phyloP scores from a whole-genome alignment of 2,797 vertebrate species.

The Saxicola maurus region DNA sequence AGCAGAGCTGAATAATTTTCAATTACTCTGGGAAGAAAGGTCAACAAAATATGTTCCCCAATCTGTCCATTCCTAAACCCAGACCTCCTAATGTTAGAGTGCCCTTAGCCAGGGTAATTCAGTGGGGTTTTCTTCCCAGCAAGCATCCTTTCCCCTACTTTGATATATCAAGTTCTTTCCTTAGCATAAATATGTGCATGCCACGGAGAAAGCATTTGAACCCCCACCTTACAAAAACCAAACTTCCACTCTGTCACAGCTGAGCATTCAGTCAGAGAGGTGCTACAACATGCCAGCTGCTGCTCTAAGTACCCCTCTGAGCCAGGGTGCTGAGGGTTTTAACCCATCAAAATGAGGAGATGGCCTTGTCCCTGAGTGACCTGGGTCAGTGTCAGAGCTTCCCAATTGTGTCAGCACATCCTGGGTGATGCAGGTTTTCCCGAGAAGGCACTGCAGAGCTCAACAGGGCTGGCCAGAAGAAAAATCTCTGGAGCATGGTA shows the following conservation, averaged over 20 bases:
- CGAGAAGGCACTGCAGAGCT: neutral
- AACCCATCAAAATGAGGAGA: conserved; percentile 37
- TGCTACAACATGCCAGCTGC: neutral
- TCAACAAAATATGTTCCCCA: conserved; percentile 24
- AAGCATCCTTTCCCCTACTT: neutral
- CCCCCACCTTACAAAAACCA: neutral
- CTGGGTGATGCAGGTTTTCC: conserved; percentile 25
- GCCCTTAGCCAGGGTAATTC: neutral
- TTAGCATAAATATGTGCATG: neutral
- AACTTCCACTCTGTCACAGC: neutral
- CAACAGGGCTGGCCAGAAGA: conserved; percentile 14
- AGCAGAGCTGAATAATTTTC: conserved; percentile 57
- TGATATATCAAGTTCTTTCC: neutral
- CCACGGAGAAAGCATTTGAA: neutral
- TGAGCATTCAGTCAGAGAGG: neutral
- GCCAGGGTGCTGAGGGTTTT: conserved; percentile 15
- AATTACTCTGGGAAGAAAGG: conserved; percentile 47
- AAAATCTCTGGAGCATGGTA: neutral
- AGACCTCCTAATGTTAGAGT: neutral
- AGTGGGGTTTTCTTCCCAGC: neutral
- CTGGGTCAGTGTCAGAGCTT: conserved; percentile 33
- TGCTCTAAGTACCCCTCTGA: neutral
- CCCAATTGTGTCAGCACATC: conserved; percentile 38
- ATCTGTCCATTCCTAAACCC: neutral
- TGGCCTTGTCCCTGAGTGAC: neutral